Base-by-base conservation (phyloP, 2,888 invertebrate species). In the Gonocerus acuteangulatus region DNA sequence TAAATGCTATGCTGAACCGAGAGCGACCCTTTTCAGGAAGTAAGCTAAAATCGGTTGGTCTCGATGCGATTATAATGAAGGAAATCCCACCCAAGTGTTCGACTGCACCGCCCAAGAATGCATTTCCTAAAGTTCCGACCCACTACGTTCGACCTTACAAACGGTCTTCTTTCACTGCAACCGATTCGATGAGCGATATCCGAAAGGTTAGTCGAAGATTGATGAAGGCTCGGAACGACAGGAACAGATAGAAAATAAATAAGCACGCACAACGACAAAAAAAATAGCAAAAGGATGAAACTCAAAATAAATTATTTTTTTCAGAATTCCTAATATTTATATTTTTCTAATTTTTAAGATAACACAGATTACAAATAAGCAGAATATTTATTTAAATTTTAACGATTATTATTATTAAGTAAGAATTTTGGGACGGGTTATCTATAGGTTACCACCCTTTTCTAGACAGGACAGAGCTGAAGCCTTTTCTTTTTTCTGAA, bases 91-190 rank as follows among this genome's bases (percentile, higher is more conserved):
- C 39, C 13, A 39, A 39, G 15, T 9, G 15, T n/a, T n/a, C 13
- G n/a, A 39, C 15, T 39, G 13, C 39, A n/a, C 27, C 27, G 27
- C 39, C 39, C 3, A 51, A 51, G 36, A 54, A 42, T 15, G 34
- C 36, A n/a, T 22, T 21, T 22, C 23, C 39, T 21, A 36, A 54
- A 42, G 57, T 57, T 13, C 57, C 57, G 18, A 22, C 32, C 1
- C 57, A 57, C 21, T 11, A 42, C 3, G 1, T 57, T 13, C 57
- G 27, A 22, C 57, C 57, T 1, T 57, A 57, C 15, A 57, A 57
- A 45, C 19, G 57, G 16, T 47, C 57, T 21, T 23, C 44, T 7
- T 57, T 57, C 44, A 44, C 57, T 19, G 45, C 27, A 2, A 57
- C 57, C 1, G 47, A 57, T 42, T 36, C 51, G 1, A 51, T 34